Evolutionary conservation across 1,140 invertebrate genomes (phyloP), one percentile per base, ranked within the genome.

Genomic region (Whitmania pigra): DNA sequence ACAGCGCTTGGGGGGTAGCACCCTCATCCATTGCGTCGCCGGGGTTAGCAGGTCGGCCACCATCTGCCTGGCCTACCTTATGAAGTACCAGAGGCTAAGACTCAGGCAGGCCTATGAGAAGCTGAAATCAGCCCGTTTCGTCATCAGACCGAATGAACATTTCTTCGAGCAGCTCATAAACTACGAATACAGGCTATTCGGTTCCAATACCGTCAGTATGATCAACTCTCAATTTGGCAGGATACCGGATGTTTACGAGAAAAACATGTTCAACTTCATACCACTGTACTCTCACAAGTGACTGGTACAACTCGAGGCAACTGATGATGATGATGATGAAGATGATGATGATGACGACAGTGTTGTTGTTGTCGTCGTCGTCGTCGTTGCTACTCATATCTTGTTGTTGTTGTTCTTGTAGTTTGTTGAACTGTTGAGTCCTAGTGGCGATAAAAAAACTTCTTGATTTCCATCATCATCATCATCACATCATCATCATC

Each of bases 11-110:
- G 74, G 72, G 25, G 73, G 88, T 89, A 7, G 89, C 90, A 88
- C 88, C 0, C 79, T 94, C 73, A 88, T 94, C 0, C 92, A 94
- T 80, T 95, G 93, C 78, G 88, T 93, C 0, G 92, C 93, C 0
- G 93, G 93, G 0, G 88, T 94, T 0, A 91, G 89, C 74, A 85
- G 93, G 69, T 93, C 91, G 0, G 89, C 92, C 1, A 87, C 89
- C 1, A 83, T 96, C 0, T 90, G 89, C 77, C 83, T 96, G 54
- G 93, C 90, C 0, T 95, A 94, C 81, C 84, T 96, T 4, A 89
- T 96, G 81, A 93, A 92, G 80, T 88, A 91, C 78, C 85, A 87
- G 55, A 82, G 86, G 63, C 87, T 94, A 86, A 85, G 86, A 3
- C 84, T 96, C 7, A 82, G 86, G 5, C 87, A 92, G 73, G 90